Percentiles rank a stretch among this genome's conserved stretches.
These are phyloP conservation scores for Pristionchus maxplancki DNA, from an alignment of 2,888 invertebrate genomes.

Conservation along the genomic window DNA sequence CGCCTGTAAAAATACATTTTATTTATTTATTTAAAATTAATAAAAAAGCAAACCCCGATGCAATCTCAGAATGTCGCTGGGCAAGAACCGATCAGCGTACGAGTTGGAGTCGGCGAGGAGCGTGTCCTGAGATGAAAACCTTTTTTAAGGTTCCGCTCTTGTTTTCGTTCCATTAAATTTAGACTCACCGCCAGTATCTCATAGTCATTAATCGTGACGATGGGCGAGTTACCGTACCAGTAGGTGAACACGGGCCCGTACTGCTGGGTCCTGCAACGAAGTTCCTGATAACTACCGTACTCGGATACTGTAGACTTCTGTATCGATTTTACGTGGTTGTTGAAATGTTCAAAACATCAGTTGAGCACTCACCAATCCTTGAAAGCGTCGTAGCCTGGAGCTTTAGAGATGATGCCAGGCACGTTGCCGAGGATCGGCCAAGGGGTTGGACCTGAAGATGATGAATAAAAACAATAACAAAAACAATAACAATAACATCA, in stretches of 20 bases:
- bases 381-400: neutral
- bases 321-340: too few relatives aligned
- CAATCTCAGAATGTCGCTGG: neutral
- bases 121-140: neutral
- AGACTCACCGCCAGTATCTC: neutral
- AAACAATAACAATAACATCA: neutral
- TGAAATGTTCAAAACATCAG: too few relatives aligned
- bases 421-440: constrained; percentile 10
- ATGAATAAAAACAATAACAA: too few relatives aligned
- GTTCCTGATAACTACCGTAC: too few relatives aligned
- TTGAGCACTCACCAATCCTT: constrained; percentile 1
- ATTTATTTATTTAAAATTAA: neutral
- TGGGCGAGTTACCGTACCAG: neutral
- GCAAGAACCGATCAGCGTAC: neutral
- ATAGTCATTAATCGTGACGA: neutral
- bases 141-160: too few relatives aligned
- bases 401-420: neutral
- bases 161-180: neutral
- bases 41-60: neutral
- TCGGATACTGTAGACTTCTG: too few relatives aligned
- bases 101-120: neutral
- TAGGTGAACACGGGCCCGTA: constrained; percentile 22
- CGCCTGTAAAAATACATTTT: neutral
- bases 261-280: neutral
- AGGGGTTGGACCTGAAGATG: neutral